Evolutionary conservation across 92 coral and sea anemone species (phyloP).

Genomic region (Ricordea florida): DNA sequence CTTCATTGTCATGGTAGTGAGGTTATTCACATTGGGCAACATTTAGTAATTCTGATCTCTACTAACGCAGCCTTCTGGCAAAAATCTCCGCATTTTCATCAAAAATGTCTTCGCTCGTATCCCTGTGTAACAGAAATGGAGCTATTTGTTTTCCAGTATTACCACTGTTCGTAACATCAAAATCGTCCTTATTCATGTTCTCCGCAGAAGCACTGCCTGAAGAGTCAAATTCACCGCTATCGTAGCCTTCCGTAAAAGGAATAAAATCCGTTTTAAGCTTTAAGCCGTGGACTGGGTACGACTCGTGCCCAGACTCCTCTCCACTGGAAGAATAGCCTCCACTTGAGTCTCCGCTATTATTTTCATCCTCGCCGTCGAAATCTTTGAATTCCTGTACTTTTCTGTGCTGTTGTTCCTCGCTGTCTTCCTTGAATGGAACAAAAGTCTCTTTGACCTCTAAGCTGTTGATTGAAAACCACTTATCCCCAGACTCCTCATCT

Average conservation of each 20-base stretch:
- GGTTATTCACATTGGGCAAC: background rate
- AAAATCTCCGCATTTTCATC: too few species aligned
- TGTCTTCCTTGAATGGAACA: background rate
- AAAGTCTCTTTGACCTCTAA: background rate
- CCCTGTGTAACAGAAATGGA: background rate
- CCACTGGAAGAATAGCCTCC: too few species aligned
- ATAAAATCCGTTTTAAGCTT: constrained; percentile 4
- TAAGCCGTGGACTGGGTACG: background rate
- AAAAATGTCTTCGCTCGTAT: too few species aligned
- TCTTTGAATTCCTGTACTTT: too few species aligned
- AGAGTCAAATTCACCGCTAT: background rate
- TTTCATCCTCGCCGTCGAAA: too few species aligned
- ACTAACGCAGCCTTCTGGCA: constrained; percentile 4
- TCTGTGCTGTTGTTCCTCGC: too few species aligned
- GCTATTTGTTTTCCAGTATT: constrained; percentile 19
- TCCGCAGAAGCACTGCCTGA: background rate
- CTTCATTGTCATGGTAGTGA: too few species aligned
- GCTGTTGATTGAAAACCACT: background rate
- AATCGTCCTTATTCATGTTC: background rate
- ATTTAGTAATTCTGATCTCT: background rate
- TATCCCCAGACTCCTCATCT: constrained; percentile 2
- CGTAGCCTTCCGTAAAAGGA: background rate
- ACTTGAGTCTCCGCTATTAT: too few species aligned
- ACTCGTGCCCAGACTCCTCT: constrained; percentile 16
- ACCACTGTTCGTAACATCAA: constrained; percentile 3